Evolutionary conservation across 2,113 vertebrate species (phyloP).

Genomic region (Misgurnus mizolepis): DNA sequence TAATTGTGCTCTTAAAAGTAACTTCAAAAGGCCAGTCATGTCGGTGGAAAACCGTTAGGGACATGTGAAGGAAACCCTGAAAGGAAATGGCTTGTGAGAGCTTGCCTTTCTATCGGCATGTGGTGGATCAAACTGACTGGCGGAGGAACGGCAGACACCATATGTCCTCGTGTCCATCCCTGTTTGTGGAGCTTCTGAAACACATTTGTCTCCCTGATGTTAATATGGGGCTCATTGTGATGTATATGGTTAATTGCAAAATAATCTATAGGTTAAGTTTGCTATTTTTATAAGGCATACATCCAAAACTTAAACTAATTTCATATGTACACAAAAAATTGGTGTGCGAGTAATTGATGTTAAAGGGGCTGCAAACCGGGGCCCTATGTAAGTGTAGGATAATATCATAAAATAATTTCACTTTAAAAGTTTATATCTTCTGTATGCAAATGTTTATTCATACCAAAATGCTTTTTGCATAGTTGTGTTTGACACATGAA

Average conservation of each 20-base stretch:
- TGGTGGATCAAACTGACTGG: slow-evolving; percentile 50
- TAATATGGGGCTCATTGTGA: slow-evolving; percentile 11
- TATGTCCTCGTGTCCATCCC: slow-evolving; percentile 41
- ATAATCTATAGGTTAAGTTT: no score
- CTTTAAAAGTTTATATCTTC: no score
- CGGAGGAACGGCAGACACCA: slow-evolving; percentile 44
- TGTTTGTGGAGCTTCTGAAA: slow-evolving; percentile 36
- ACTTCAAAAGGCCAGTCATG: slow-evolving; percentile 77
- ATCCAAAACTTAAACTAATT: no score
- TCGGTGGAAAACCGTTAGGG: slow-evolving; percentile 67
- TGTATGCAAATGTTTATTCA: no score
- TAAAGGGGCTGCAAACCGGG: no score
- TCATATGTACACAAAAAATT: no score
- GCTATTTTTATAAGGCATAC: no score
- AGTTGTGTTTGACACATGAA: no score
- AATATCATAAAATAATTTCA: no score
- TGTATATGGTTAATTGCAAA: background rate
- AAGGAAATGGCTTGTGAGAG: slow-evolving; percentile 50
- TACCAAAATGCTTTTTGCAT: no score
- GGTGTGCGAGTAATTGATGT: no score
- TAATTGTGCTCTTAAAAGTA: slow-evolving; percentile 77
- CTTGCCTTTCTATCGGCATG: slow-evolving; percentile 32
- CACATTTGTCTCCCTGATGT: slow-evolving; percentile 32
- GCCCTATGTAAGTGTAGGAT: no score
- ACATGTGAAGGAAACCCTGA: slow-evolving; percentile 50